Evolutionary conservation across 2,113 vertebrate species (phyloP).

Genomic region (Grus americana): DNA sequence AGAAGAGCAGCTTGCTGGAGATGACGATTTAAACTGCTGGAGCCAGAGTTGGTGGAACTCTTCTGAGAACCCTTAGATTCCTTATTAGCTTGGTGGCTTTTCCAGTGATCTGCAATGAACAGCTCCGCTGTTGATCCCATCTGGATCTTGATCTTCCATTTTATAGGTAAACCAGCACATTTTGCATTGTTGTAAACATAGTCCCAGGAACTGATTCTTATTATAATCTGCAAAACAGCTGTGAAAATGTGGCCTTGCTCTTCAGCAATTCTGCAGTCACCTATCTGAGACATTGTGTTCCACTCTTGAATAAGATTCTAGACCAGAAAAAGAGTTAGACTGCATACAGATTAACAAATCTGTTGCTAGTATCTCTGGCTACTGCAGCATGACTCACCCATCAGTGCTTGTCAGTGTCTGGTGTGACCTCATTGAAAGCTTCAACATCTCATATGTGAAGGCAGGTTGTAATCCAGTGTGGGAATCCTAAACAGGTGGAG

Average conservation of each 20-base stretch:
- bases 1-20: background rate
- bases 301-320: conserved; percentile 68
- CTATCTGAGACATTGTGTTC: conserved; percentile 57
- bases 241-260: background rate
- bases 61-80: background rate
- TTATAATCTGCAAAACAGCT: background rate
- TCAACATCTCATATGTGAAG: conserved; percentile 30
- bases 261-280: background rate
- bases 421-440: conserved; percentile 74
- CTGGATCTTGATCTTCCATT: background rate
- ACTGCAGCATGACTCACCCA: conserved; percentile 79
- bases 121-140: background rate
- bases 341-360: conserved; percentile 75
- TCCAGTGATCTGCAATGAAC: background rate
- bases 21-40: background rate
- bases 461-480: conserved; percentile 42
- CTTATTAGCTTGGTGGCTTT: background rate
- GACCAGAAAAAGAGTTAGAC: conserved; percentile 66
- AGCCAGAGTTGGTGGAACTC: background rate
- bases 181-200: background rate
- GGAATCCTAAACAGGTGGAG: conserved; percentile 29
- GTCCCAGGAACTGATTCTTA: background rate
- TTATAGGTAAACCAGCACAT: background rate
- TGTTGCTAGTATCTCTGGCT: conserved; percentile 74
- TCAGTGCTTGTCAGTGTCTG: conserved; percentile 74